These are phyloP conservation scores for Didymodactylos carnosus DNA, from an alignment of 2,888 invertebrate species.

Conservation along the genomic window DNA sequence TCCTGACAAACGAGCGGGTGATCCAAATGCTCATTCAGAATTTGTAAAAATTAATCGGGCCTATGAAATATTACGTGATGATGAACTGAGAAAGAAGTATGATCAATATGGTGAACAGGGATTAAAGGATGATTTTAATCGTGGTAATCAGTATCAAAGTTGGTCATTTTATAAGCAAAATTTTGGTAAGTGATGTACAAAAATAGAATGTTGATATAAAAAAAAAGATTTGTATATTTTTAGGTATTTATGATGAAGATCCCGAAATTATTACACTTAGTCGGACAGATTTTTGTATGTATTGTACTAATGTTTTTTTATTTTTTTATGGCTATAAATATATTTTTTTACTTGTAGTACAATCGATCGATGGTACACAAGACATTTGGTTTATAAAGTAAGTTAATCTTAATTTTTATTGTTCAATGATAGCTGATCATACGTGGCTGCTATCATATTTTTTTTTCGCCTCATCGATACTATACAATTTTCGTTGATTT, in stretches of 20 bases:
- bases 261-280: constrained; percentile 56
- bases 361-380: constrained; percentile 41
- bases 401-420: too few relatives aligned
- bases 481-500: too few relatives aligned
- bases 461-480: too few relatives aligned
- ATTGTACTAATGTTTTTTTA: constrained; percentile 8
- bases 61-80: constrained; percentile 66
- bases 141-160: constrained; percentile 51
- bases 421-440: too few relatives aligned
- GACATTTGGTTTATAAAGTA: constrained; percentile 66
- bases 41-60: constrained; percentile 61
- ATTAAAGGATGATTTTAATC: constrained; percentile 41
- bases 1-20: constrained; percentile 55
- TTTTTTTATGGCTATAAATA: constrained; percentile 33
- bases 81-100: constrained; percentile 54
- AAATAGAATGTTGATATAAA: constrained; percentile 24
- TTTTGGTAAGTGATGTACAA: constrained; percentile 39
- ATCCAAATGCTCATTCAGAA: constrained; percentile 50
- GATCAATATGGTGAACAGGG: constrained; percentile 57
- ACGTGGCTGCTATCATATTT: too few relatives aligned
- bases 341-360: constrained; percentile 24
- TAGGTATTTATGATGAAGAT: constrained; percentile 59
- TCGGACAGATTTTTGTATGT: constrained; percentile 50
- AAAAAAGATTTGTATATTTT: neutral
- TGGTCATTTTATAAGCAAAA: constrained; percentile 58